Evolutionary conservation across 2,113 vertebrate species (phyloP).

Genomic region (Microcebus murinus): DNA sequence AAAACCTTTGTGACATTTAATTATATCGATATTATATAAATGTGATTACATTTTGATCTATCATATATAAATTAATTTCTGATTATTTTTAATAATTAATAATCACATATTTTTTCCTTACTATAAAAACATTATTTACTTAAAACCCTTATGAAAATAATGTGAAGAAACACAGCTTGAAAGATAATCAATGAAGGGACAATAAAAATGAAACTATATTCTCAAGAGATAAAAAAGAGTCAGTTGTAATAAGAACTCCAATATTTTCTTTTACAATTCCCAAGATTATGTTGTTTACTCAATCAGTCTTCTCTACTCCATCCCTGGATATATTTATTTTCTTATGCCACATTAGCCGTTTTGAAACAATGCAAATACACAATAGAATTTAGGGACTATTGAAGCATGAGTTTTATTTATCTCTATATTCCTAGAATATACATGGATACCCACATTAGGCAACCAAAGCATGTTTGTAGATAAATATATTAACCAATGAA

Average conservation of each 20-base stretch:
- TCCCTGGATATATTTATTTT: neutral
- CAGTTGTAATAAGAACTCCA: neutral
- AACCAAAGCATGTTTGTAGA: neutral
- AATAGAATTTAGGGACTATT: neutral
- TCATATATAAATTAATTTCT: slow-evolving; percentile 15
- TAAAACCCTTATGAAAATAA: slow-evolving; percentile 15
- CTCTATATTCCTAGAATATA: neutral
- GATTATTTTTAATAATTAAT: slow-evolving; percentile 20
- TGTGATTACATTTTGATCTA: neutral
- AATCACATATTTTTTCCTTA: neutral
- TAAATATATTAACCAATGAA: neutral
- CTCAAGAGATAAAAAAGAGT: neutral
- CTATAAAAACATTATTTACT: neutral
- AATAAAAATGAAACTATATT: neutral
- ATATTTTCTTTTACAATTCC: neutral
- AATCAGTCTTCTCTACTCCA: neutral
- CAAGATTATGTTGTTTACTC: neutral
- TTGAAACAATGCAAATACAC: neutral
- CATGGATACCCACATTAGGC: neutral
- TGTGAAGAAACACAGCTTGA: neutral
- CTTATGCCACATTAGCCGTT: neutral
- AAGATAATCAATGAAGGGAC: neutral
- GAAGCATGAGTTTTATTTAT: neutral
- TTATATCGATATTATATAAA: neutral
- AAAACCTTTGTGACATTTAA: neutral